These are phyloP conservation scores for Watsonalla cultraria DNA, from an alignment of 2,888 invertebrate species.

Conservation along the genomic window DNA sequence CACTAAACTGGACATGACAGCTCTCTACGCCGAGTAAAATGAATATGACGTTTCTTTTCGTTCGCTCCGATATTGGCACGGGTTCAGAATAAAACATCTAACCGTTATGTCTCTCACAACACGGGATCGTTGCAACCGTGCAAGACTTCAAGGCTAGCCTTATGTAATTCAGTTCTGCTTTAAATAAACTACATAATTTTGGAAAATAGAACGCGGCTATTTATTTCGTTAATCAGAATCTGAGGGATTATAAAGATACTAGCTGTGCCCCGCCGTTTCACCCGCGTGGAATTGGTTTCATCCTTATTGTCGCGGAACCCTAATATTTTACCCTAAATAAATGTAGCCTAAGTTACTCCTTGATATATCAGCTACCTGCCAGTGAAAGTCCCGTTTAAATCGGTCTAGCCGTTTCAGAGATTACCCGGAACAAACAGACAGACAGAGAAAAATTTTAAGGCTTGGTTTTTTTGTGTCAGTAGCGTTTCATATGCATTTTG, in stretches of 20 bases:
- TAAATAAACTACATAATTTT: slow-evolving; percentile 23
- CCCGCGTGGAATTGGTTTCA: no score
- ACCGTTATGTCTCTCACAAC: slow-evolving; percentile 58
- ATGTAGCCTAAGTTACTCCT: no score
- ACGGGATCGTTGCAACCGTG: slow-evolving; percentile 48
- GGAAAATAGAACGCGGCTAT: not conserved
- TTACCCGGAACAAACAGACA: no score
- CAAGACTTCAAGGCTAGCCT: slow-evolving; percentile 48
- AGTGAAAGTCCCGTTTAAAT: no score
- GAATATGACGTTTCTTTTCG: slow-evolving; percentile 19
- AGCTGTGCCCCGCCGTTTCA: no score
- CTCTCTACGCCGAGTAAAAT: not conserved
- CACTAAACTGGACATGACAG: not conserved
- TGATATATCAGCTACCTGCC: no score
- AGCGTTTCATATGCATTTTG: no score
- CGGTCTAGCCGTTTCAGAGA: no score
- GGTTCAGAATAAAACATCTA: slow-evolving; percentile 61
- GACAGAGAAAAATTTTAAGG: no score
- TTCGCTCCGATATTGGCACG: slow-evolving; percentile 42
- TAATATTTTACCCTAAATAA: no score
- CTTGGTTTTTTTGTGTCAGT: no score
- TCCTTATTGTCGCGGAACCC: no score
- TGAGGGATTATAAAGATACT: slow-evolving; percentile 15
- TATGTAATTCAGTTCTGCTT: slow-evolving; percentile 32
- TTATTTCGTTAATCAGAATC: slow-evolving; percentile 27